phyloP scores from a whole-genome alignment of 2,113 vertebrate genomes.

The Thinocorus orbignyianus region DNA sequence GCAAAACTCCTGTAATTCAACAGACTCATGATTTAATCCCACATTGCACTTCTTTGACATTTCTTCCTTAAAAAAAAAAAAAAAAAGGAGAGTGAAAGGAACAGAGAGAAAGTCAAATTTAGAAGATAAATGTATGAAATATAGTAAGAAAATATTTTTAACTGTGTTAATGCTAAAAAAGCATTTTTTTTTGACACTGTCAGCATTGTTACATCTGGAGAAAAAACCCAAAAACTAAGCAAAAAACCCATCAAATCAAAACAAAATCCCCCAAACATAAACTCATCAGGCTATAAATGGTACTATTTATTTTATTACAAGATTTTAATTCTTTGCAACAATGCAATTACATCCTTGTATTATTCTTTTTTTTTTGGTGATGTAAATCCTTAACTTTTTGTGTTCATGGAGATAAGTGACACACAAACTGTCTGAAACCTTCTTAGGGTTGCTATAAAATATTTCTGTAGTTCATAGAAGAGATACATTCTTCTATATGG shows the following conservation, averaged over 20 bases:
- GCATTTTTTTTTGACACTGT: neutral
- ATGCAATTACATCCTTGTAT: neutral
- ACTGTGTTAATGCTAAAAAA: neutral
- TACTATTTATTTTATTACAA: neutral
- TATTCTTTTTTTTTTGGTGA: neutral
- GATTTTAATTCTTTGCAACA: neutral
- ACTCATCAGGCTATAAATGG: neutral
- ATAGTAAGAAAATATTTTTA: neutral
- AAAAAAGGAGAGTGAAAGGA: neutral
- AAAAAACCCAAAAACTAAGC: neutral
- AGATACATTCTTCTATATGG: neutral
- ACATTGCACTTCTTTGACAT: neutral
- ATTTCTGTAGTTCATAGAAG: neutral
- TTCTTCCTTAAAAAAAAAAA: neutral
- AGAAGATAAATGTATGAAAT: neutral
- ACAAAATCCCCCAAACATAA: neutral
- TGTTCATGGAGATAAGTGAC: neutral
- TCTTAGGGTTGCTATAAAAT: neutral
- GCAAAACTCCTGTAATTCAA: neutral
- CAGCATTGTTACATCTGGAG: neutral
- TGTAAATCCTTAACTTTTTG: neutral
- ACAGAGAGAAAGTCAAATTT: neutral
- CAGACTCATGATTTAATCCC: neutral
- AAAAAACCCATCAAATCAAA: neutral
- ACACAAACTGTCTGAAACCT: neutral